Evolutionary conservation across 1,140 invertebrate species (phyloP).

Genomic region (Drosophila biarmipes): DNA sequence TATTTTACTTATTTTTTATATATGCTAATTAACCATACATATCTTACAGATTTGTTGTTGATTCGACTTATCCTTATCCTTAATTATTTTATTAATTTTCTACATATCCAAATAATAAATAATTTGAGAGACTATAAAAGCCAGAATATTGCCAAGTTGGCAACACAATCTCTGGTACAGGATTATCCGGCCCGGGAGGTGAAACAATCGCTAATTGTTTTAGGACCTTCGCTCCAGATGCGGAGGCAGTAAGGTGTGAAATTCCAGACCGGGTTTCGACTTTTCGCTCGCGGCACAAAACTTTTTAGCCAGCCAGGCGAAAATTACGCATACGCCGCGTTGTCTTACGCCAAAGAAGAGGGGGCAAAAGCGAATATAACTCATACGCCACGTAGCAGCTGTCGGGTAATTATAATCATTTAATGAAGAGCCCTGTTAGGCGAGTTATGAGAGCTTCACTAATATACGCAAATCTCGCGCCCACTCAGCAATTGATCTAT

Average conservation of each 20-base stretch:
- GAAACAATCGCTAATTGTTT: slow-evolving; percentile 73
- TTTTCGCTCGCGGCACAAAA: slow-evolving; percentile 34
- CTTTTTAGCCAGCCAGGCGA: slow-evolving; percentile 48
- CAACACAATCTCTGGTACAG: background rate
- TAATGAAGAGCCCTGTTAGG: slow-evolving; percentile 50
- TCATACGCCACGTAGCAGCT: slow-evolving; percentile 60
- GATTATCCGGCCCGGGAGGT: background rate
- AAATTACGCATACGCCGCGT: slow-evolving; percentile 77
- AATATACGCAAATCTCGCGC: slow-evolving; percentile 8
- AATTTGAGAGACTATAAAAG: background rate
- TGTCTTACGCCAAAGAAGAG: slow-evolving; percentile 51
- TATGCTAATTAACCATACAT: no score
- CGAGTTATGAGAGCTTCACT: slow-evolving; percentile 3
- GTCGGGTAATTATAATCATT: slow-evolving; percentile 72
- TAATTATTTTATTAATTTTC: no score
- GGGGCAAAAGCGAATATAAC: slow-evolving; percentile 45
- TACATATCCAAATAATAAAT: background rate
- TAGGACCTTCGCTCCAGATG: slow-evolving; percentile 50
- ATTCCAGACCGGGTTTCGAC: slow-evolving; percentile 59
- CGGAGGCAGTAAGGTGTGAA: slow-evolving; percentile 76
- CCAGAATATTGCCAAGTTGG: background rate
- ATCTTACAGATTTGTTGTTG: no score
- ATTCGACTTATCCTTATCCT: no score
- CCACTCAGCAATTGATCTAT: slow-evolving; percentile 35
- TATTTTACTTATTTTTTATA: no score